phyloP scores from a whole-genome alignment of 2,888 invertebrate species.

The Mongoloraphidia duomilia region DNA sequence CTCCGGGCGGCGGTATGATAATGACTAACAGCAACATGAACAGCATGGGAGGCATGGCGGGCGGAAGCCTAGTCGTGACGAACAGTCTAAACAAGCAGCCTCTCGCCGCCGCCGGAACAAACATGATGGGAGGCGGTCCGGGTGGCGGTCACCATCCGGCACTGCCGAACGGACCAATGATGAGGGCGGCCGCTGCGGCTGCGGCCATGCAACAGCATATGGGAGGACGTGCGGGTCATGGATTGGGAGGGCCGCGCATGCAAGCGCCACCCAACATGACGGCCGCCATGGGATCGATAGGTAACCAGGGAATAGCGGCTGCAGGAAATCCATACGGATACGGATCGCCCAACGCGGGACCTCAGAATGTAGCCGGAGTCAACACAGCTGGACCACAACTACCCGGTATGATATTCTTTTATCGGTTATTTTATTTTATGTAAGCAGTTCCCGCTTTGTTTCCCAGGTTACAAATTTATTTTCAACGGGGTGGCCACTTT shows the following conservation, averaged over 20 bases:
- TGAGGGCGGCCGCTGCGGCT: constrained; percentile 35
- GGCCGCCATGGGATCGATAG: constrained; percentile 10
- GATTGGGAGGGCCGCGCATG: constrained; percentile 44
- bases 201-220: constrained; percentile 32
- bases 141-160: constrained; percentile 34
- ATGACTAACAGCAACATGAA: constrained; percentile 64
- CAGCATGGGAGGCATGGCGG: constrained; percentile 52
- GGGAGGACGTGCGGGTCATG: constrained; percentile 31
- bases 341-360: constrained; percentile 37
- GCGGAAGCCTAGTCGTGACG: constrained; percentile 54
- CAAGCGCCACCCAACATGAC: constrained; percentile 40
- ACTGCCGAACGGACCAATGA: constrained; percentile 68
- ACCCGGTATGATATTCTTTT: constrained; percentile 7
- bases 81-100: constrained; percentile 64
- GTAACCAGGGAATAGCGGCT: constrained; percentile 16
- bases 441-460: no score
- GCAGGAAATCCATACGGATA: constrained; percentile 36
- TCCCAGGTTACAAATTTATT: background rate
- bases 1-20: constrained; percentile 53
- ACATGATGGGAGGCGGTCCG: constrained; percentile 46
- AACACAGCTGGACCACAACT: constrained; percentile 20
- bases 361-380: constrained; percentile 26
- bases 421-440: background rate
- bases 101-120: constrained; percentile 34
- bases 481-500: no score